phyloP scores from a whole-genome alignment of 1,140 invertebrate species.

The Drosophila dunni region DNA sequence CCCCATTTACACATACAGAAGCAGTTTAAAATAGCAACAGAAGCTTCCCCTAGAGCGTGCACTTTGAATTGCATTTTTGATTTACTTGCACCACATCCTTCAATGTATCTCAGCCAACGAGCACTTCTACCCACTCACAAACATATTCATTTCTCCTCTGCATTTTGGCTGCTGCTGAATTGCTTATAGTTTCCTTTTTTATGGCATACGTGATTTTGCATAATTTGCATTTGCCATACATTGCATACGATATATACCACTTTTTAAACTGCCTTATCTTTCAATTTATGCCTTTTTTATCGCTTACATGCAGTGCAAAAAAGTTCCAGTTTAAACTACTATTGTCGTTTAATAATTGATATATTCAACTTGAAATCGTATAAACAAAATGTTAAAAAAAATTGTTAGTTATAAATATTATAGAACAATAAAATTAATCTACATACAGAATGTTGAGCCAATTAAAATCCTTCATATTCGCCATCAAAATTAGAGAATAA shows the following conservation, averaged over 20 bases:
- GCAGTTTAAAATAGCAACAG: background rate
- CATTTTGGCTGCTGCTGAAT: constrained; percentile 63
- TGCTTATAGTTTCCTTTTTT: constrained; percentile 73
- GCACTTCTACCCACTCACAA: background rate
- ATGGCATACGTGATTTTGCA: constrained; percentile 67
- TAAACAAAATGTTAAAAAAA: constrained; percentile 24
- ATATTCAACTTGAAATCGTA: no score
- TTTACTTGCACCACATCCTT: constrained; percentile 3
- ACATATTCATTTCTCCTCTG: constrained; percentile 32
- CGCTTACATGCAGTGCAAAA: background rate
- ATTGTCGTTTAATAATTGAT: no score
- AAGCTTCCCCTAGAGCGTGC: constrained; percentile 2
- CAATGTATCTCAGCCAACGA: constrained; percentile 19
- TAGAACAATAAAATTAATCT: constrained; percentile 17
- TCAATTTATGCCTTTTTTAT: background rate
- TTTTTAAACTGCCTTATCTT: background rate
- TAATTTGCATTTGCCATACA: constrained; percentile 51
- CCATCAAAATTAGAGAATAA: no score
- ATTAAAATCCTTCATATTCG: no score
- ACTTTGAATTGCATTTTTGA: constrained; percentile 33
- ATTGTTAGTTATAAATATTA: constrained; percentile 53
- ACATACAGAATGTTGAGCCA: no score
- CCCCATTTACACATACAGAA: background rate
- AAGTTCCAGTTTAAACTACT: constrained; percentile 16
- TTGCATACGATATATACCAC: background rate